Percentiles rank a stretch among this genome's conserved stretches.
Evolutionary conservation across 92 coral and sea anemone genomes (phyloP).

Genomic region (Nematostella vectensis): DNA sequence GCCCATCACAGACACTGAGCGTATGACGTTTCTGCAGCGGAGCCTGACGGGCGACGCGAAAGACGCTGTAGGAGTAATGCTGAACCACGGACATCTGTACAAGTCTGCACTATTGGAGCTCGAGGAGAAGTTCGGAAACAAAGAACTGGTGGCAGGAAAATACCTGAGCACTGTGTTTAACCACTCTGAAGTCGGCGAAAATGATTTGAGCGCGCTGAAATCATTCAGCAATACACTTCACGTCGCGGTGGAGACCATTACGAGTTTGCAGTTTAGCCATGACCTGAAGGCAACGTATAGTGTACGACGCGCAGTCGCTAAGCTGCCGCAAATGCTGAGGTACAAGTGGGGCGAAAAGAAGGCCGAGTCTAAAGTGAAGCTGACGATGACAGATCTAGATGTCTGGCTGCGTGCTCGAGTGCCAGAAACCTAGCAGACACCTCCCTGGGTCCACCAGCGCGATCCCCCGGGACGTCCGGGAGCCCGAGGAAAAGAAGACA

Average conservation of each 20-base stretch:
- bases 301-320: constrained; percentile 24
- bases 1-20: constrained; percentile 42
- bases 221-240: constrained; percentile 32
- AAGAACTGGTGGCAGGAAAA: constrained; percentile 24
- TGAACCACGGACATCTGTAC: constrained; percentile 51
- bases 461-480: constrained; percentile 4
- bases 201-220: constrained; percentile 14
- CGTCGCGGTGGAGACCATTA: constrained; percentile 34
- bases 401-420: constrained; percentile 37
- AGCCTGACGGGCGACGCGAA: constrained; percentile 32
- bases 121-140: constrained; percentile 43
- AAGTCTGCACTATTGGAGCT: constrained; percentile 41
- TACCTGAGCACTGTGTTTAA: constrained; percentile 28
- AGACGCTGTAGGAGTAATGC: constrained; percentile 44
- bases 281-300: constrained; percentile 38
- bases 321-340: constrained; percentile 26
- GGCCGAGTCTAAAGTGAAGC: constrained; percentile 15
- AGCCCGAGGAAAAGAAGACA: not conserved
- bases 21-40: constrained; percentile 35
- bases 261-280: constrained; percentile 18
- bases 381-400: constrained; percentile 28
- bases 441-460: constrained; percentile 5
- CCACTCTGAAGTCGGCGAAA: constrained; percentile 17
- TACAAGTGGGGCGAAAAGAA: constrained; percentile 41
- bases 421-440: constrained; percentile 17